Base-by-base conservation (phyloP, 2,888 invertebrate genomes). In the Folsomia manolachei region DNA sequence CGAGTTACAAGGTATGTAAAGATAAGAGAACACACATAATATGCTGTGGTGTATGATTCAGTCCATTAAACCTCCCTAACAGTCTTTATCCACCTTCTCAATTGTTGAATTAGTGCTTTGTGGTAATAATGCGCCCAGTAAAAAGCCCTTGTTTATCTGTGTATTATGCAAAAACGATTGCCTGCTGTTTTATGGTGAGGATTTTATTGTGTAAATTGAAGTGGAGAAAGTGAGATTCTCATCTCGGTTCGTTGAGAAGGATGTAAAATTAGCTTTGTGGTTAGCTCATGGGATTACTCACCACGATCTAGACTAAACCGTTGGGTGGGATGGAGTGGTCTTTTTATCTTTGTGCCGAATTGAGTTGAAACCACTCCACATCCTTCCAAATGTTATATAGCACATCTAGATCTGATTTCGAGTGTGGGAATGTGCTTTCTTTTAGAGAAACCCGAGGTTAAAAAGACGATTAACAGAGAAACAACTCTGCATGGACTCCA, bases 401-500 rank as follows among this genome's bases (percentile, higher is more conserved):
- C 39, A 14, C 39, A 39, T n/a, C n/a, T n/a, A n/a, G n/a, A 39
- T 60, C 19, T 60, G 60, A 60, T n/a, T 60, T 21, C 21, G 60
- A 60, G 60, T n/a, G n/a, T 60, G n/a, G 60, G 21, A 19, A 60
- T 60, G 60, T n/a, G n/a, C 60, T 60, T 60, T 60, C 19, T 60
- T 14, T 25, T 62, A 26, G 78, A 76, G 63, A 78, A 77, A 63
- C 71, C 76, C 56, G 80, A 81, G 70, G 79, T 80, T 66, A 81
- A 81, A 71, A 79, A 80, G 68, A 81, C 82, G 51, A 77, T 81
- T 7, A 81, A 81, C 62, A 66, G 79, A 25, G 81, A 81, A 68
- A 81, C 81, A 27, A 81, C 79, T 63, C 78, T 83, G 65, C 82
- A 81, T 64, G 82, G 82, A 21, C 82, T 86, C 61, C 82, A 84